Evolutionary conservation across 2,888 invertebrate genomes (phyloP).

Genomic region (Eristalinus sepulchralis): DNA sequence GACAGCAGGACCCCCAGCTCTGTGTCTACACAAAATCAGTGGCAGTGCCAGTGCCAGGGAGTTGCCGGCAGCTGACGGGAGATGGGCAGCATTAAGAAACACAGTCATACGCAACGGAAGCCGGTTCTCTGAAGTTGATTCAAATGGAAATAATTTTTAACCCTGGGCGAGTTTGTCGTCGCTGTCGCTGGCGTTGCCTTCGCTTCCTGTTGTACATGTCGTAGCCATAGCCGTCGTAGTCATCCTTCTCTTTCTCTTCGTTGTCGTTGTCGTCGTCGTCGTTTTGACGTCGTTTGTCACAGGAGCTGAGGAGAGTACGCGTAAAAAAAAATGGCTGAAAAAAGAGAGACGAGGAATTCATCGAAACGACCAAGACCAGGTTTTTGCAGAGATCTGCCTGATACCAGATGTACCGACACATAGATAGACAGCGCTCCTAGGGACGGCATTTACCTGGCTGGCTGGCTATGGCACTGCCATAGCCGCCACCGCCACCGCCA

Average conservation of each 20-base stretch:
- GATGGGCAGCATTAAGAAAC: slow-evolving; percentile 59
- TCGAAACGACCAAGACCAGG: slow-evolving; percentile 40
- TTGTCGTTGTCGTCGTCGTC: neutral
- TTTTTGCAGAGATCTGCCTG: slow-evolving; percentile 35
- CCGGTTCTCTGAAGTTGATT: slow-evolving; percentile 68
- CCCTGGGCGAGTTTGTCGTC: slow-evolving; percentile 67
- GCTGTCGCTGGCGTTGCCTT: neutral
- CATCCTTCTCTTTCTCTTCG: neutral
- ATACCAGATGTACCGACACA: neutral
- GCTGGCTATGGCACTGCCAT: slow-evolving; percentile 18
- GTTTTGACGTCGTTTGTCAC: slow-evolving; percentile 58
- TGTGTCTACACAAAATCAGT: slow-evolving; percentile 27
- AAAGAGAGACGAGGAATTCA: slow-evolving; percentile 34
- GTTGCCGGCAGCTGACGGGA: neutral
- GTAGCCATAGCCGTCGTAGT: neutral
- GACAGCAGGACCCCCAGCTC: slow-evolving; percentile 39
- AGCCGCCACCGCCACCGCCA: slow-evolving; percentile 17
- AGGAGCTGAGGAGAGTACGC: slow-evolving; percentile 31
- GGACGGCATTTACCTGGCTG: slow-evolving; percentile 40
- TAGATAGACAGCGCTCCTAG: slow-evolving; percentile 19
- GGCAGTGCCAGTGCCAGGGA: slow-evolving; percentile 12
- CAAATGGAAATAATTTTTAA: slow-evolving; percentile 71
- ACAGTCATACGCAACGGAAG: slow-evolving; percentile 64
- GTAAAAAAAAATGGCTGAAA: slow-evolving; percentile 40
- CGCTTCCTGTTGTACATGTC: slow-evolving; percentile 2